A percentile compares a stretch with the other conserved stretches of the same genome.
Evolutionary conservation across 1,140 invertebrate genomes (phyloP).

Genomic region (Drosophila suzukii): DNA sequence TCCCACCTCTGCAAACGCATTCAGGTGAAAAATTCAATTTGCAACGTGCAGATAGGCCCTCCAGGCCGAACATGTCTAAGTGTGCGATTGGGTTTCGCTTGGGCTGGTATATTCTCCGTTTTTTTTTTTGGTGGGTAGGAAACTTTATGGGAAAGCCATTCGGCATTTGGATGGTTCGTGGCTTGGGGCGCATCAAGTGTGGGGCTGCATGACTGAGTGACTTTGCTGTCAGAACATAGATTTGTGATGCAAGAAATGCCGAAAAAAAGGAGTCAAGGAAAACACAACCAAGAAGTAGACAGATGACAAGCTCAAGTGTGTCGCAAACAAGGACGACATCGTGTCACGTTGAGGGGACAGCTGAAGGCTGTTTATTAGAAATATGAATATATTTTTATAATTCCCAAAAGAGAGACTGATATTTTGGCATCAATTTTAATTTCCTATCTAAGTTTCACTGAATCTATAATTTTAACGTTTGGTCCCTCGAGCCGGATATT

Average conservation of each 20-base stretch:
- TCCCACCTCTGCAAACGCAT: constrained; percentile 28
- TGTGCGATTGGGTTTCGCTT: constrained; percentile 47
- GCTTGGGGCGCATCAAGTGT: constrained; percentile 51
- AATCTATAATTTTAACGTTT: neutral
- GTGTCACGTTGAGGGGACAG: neutral
- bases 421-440: no score
- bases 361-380: neutral
- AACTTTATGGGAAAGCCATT: neutral
- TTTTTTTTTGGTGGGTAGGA: neutral
- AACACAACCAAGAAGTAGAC: constrained; percentile 37
- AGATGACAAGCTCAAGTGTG: constrained; percentile 67
- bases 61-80: constrained; percentile 56
- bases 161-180: neutral
- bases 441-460: no score
- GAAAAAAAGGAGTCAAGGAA: constrained; percentile 24
- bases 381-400: neutral
- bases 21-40: constrained; percentile 83
- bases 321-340: constrained; percentile 26
- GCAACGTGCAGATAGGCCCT: constrained; percentile 50
- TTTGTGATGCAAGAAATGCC: constrained; percentile 48
- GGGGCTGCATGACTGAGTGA: constrained; percentile 78
- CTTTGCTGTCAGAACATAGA: constrained; percentile 70
- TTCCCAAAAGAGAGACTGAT: no score
- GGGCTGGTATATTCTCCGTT: constrained; percentile 2
- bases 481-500: neutral